These are phyloP conservation scores for Drosophila pallidifrons DNA, from an alignment of 1,140 invertebrate genomes.

Conservation along the genomic window DNA sequence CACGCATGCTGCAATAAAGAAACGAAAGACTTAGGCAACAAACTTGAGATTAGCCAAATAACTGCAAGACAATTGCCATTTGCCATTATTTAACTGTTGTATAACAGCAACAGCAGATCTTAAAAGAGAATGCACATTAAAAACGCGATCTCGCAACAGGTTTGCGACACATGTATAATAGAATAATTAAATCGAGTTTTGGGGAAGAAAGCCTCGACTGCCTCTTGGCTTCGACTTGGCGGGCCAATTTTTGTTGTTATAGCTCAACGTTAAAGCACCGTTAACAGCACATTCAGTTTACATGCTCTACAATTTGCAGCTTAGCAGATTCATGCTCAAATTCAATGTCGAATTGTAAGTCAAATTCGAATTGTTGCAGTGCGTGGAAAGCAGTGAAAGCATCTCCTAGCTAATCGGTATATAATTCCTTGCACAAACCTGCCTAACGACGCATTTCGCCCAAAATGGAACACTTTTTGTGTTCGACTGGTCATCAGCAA, in stretches of 20 bases:
- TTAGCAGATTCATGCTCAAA: conserved; percentile 13
- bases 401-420: conserved; percentile 39
- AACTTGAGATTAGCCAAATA: conserved; percentile 29
- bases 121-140: conserved; percentile 24
- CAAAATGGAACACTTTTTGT: conserved; percentile 56
- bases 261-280: conserved; percentile 12
- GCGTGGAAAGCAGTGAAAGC: conserved; percentile 63
- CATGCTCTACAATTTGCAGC: neutral
- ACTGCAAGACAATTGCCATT: conserved; percentile 9
- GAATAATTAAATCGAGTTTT: conserved; percentile 9
- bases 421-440: conserved; percentile 58
- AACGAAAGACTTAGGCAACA: conserved; percentile 55
- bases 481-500: conserved; percentile 7
- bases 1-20: conserved; percentile 39
- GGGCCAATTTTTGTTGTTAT: neutral
- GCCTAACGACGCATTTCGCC: conserved; percentile 35
- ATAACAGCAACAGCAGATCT: conserved; percentile 58
- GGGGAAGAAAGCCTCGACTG: conserved; percentile 26
- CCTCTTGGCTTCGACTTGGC: neutral
- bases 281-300: conserved; percentile 31
- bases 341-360: neutral
- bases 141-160: conserved; percentile 25
- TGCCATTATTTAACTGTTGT: conserved; percentile 71
- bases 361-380: conserved; percentile 13
- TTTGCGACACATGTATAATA: conserved; percentile 12